Percentiles rank a stretch among this genome's conserved stretches.
Evolutionary conservation across 2,797 vertebrate genomes (phyloP).

Genomic region (Oreochromis grahami): DNA sequence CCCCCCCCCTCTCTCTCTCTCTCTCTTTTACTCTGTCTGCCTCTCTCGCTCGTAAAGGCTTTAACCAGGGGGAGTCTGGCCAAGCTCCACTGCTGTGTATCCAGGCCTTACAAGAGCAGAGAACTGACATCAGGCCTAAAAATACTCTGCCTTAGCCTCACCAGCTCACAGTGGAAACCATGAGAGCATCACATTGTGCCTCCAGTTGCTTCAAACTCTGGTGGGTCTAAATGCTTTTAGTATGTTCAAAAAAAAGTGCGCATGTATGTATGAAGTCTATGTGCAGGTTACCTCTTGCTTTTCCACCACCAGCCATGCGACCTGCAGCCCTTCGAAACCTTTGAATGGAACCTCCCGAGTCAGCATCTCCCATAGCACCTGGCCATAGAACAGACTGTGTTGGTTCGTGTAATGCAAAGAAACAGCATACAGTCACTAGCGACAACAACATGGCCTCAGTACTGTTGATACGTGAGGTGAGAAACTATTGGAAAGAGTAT

Average conservation of each 20-base stretch:
- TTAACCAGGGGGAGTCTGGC: constrained; percentile 53
- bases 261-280: not conserved
- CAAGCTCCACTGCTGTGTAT: constrained; percentile 65
- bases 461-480: not conserved
- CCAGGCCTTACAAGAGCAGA: constrained; percentile 75
- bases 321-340: constrained; percentile 98
- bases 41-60: constrained; percentile 50
- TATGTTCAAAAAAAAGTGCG: not conserved
- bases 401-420: not conserved
- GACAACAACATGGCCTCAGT: not conserved
- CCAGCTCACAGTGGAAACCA: constrained; percentile 74
- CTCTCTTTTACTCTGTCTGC: not conserved
- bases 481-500: not conserved
- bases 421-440: not conserved
- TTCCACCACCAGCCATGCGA: constrained; percentile 99
- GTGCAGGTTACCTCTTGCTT: constrained; percentile 88
- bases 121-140: constrained; percentile 80
- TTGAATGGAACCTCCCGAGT: constrained; percentile 98
- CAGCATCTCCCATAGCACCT: constrained; percentile 99
- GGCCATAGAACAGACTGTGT: constrained; percentile 11
- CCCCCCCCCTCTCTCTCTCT: not conserved
- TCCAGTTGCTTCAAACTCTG: constrained; percentile 39
- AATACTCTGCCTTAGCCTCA: constrained; percentile 75
- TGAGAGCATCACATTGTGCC: constrained; percentile 74
- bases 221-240: constrained; percentile 13